A percentile compares a stretch with the other conserved stretches of the same genome.
Conservation (phyloP, 1,140 invertebrate species). For the Cylas formicarius region DNA sequence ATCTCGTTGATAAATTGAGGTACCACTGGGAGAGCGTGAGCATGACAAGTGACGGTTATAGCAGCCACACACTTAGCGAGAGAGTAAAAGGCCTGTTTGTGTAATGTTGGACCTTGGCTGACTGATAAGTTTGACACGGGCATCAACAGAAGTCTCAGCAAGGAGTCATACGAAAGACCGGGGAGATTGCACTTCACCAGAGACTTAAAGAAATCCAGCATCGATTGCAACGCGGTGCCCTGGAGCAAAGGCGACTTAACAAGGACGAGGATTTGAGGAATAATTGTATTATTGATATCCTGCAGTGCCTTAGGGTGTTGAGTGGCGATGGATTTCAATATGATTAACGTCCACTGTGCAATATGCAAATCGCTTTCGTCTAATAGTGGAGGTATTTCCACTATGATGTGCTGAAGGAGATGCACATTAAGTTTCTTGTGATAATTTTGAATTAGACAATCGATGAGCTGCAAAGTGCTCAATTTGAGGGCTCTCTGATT, state of each 20-base stretch:
- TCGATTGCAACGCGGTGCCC: conserved; percentile 78
- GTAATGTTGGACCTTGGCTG: conserved; percentile 40
- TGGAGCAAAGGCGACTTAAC: conserved; percentile 87
- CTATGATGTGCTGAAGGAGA: conserved; percentile 43
- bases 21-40: conserved; percentile 73
- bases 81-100: conserved; percentile 79
- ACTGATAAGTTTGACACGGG: conserved; percentile 25
- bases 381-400: conserved; percentile 82
- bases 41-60: conserved; percentile 69
- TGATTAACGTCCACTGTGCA: conserved; percentile 78
- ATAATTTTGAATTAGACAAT: conserved; percentile 60
- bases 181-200: conserved; percentile 74
- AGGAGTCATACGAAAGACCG: conserved; percentile 70
- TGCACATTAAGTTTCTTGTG: conserved; percentile 32
- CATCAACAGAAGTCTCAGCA: conserved; percentile 62
- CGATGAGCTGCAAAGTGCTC: conserved; percentile 81
- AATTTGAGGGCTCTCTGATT: conserved; percentile 94
- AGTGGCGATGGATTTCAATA: conserved; percentile 69
- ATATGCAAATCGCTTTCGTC: conserved; percentile 94
- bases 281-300: conserved; percentile 48
- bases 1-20: conserved; percentile 81
- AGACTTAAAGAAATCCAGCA: conserved; percentile 87
- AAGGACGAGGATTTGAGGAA: conserved; percentile 80
- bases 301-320: conserved; percentile 58
- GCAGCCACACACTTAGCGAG: conserved; percentile 94